Percentiles rank a stretch among this genome's conserved stretches.
Evolutionary conservation across 2,797 vertebrate species (phyloP).

Genomic region (Dipus sagitta): DNA sequence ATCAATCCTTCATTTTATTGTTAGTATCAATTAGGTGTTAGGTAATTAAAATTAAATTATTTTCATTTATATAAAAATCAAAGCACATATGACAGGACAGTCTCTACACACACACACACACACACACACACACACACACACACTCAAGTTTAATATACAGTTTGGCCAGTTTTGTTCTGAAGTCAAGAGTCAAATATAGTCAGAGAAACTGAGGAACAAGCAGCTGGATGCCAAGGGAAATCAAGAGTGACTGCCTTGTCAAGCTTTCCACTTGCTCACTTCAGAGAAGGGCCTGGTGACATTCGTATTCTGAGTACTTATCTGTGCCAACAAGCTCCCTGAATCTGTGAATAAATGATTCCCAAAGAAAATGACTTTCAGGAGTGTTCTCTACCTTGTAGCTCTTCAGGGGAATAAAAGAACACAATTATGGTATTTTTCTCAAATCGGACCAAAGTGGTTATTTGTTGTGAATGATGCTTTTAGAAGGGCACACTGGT

Average conservation of each 20-base stretch:
- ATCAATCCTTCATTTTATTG: neutral
- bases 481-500: slow-evolving; percentile 85
- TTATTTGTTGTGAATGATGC: slow-evolving; percentile 85
- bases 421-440: slow-evolving; percentile 79
- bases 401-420: slow-evolving; percentile 76
- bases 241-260: slow-evolving; percentile 29
- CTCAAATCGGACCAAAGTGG: slow-evolving; percentile 81
- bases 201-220: neutral
- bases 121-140: too few relatives aligned
- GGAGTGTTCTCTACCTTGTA: slow-evolving; percentile 75
- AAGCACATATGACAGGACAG: neutral
- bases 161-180: slow-evolving; percentile 41
- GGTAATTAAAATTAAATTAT: slow-evolving; percentile 45
- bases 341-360: slow-evolving; percentile 77
- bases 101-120: neutral
- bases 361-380: slow-evolving; percentile 80
- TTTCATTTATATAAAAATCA: slow-evolving; percentile 18
- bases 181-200: neutral
- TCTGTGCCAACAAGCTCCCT: slow-evolving; percentile 66
- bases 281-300: slow-evolving; percentile 49
- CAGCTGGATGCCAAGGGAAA: slow-evolving; percentile 53
- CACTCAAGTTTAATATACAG: neutral
- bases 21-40: neutral
- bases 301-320: slow-evolving; percentile 66
- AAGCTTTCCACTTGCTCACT: slow-evolving; percentile 47